Evolutionary conservation across 2,113 vertebrate genomes (phyloP), one percentile per base, ranked within the genome.

Genomic region (Vombatus ursinus): DNA sequence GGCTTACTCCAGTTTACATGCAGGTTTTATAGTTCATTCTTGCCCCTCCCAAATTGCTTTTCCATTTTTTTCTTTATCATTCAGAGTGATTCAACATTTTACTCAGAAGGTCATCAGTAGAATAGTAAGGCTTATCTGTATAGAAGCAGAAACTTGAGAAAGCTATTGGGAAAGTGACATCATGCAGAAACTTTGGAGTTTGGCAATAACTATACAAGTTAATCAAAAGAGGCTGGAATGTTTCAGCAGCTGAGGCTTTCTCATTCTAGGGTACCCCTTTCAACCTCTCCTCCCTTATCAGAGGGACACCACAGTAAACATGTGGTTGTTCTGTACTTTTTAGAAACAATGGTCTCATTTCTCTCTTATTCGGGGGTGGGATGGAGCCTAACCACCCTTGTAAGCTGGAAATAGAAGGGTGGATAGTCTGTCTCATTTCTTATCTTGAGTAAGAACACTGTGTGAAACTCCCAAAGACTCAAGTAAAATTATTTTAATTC

Each of bases 41-140:
- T 84, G 96, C 96, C 90, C 95, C 98, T 94, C 98, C 98, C 98
- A 97, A 90, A 0, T 0, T 54, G 53, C 47, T 0, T 47, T 94
- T 94, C 93, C 96, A 95, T 94, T 49, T 2, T 51, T 47, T 37
- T 91, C 49, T 54, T 52, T 94, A 50, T 98, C 94, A 48, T 94
- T 97, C 96, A 91, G 97, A 94, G 68, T 98, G 98, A 98, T 95
- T 98, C 98, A 98, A 96, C 96, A 77, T 93, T 98, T 97, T 97
- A 97, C 96, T 97, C 97, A 97, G 95, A 94, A 96, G 92, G 49
- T n/a, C 92, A 94, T 96, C 94, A 95, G 31, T 96, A 90, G 50
- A 94, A 53, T 93, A 96, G 90, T 97, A 91, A 90, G 90, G 31
- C 54, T 61, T 96, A 11, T 54, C 91, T 92, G 92, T 50, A 89